Percentiles rank a stretch among this genome's conserved stretches.
Conservation (phyloP, 2,888 invertebrate genomes). For the Exephanes ischioxanthus region DNA sequence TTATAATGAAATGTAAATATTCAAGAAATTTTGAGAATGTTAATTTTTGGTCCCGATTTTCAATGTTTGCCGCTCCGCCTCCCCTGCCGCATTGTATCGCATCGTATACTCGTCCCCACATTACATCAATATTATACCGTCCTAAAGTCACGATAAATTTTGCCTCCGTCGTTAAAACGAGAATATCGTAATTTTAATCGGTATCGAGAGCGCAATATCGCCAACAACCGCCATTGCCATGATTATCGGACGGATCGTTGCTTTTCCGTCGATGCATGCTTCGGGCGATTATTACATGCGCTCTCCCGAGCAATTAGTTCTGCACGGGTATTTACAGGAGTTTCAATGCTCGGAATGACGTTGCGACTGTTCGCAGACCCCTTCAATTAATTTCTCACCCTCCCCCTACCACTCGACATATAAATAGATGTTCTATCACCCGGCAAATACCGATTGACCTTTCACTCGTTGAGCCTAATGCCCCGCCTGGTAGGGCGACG, state of each 20-base stretch:
- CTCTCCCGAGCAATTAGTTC: constrained; percentile 14
- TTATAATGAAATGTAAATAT: too few relatives aligned
- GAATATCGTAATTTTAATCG: not conserved
- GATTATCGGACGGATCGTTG: not conserved
- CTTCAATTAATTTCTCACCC: not conserved
- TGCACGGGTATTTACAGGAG: constrained; percentile 65
- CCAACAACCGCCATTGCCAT: not conserved
- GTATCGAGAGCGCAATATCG: not conserved
- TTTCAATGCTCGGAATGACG: constrained; percentile 67
- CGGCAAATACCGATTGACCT: constrained; percentile 59
- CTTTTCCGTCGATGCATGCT: constrained; percentile 9
- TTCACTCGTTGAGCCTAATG: constrained; percentile 63
- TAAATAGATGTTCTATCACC: constrained; percentile 43
- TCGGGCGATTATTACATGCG: constrained; percentile 13
- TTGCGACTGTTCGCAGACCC: constrained; percentile 42
- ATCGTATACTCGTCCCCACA: too few relatives aligned
- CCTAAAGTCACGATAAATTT: too few relatives aligned
- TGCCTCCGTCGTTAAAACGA: not conserved
- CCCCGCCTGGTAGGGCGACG: constrained; percentile 8
- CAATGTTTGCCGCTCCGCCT: too few relatives aligned
- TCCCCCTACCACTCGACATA: not conserved
- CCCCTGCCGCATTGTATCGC: too few relatives aligned
- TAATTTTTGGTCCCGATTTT: too few relatives aligned
- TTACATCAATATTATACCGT: too few relatives aligned
- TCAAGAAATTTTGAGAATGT: too few relatives aligned